Evolutionary conservation across 2,888 invertebrate genomes (phyloP), one percentile per base, ranked within the genome.

Genomic region (Aelia acuminata): DNA sequence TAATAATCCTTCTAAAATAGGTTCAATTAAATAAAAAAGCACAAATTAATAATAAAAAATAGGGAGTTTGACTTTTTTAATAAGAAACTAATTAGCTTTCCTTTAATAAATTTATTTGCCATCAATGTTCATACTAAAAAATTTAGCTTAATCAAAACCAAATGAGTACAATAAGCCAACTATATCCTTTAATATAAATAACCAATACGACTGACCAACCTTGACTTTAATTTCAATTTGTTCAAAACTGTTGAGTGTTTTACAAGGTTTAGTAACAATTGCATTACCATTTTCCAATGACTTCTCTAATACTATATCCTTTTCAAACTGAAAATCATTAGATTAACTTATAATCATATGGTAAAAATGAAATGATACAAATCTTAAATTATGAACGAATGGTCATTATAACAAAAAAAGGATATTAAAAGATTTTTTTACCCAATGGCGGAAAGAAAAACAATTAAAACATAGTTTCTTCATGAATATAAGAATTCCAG

Each of bases 321-420:
- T 70, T 20, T 70, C 63, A 70, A 70, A 70, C 63, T 70, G 63
- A 70, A 70, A 70, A 70, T 35, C 35, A 70, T 70, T 35, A 8
- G 3, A 70, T 70, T 70, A 35, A 18, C 63, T 80, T 43, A 43
- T 22, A 43, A 80, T n/a, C 43, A 80, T 80, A n/a, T 80, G 80
- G 22, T 80, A 43, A 43, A 80, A 43, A 43, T 43, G n/a, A 80
- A 43, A 80, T 80, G 3, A 35, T 18, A 70, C 1, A 70, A 31
- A 3, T 35, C 18, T 35, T 70, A 18, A n/a, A 43, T n/a, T 15
- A 11, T 39, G 20, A 75, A 7, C 31, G 35, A 70, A 70, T 20
- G 35, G 35, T 35, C 18, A 75, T 22, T 39, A 10, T 0, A 80
- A n/a, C 1, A n/a, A 80, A 80, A 39, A 22, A 22, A 22, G 18